These are phyloP conservation scores for Proisotoma minuta DNA, from an alignment of 2,888 invertebrate genomes.

Conservation along the genomic window DNA sequence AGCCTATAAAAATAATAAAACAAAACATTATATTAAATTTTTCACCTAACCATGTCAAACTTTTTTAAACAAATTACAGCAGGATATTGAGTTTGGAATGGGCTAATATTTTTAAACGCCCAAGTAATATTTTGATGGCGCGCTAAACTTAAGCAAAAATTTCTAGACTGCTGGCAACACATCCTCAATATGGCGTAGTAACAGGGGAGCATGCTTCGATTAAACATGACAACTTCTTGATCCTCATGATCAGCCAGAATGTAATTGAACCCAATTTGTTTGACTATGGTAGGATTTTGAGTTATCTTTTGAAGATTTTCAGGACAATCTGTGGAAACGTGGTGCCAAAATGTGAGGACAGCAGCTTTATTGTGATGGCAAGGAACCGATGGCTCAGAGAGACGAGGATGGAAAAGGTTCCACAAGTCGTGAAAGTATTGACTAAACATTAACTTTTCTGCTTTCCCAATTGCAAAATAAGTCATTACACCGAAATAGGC, in stretches of 20 bases:
- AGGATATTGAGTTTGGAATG: slow-evolving; percentile 90
- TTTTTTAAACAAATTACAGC: slow-evolving; percentile 53
- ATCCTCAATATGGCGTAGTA: slow-evolving; percentile 83
- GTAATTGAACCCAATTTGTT: slow-evolving; percentile 94
- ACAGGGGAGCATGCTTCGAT: slow-evolving; percentile 87
- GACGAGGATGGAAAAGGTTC: slow-evolving; percentile 89
- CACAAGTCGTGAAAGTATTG: slow-evolving; percentile 84
- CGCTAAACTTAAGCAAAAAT: slow-evolving; percentile 79
- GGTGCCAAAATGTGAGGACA: slow-evolving; percentile 86
- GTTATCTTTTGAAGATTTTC: slow-evolving; percentile 86
- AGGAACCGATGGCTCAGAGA: slow-evolving; percentile 89
- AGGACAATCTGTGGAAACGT: slow-evolving; percentile 84
- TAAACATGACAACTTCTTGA: slow-evolving; percentile 89
- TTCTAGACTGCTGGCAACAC: slow-evolving; percentile 81
- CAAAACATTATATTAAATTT: slow-evolving; percentile 3
- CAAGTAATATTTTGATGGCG: slow-evolving; percentile 93
- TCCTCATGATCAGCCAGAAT: slow-evolving; percentile 97
- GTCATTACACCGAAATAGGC: slow-evolving; percentile 88
- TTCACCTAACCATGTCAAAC: not conserved
- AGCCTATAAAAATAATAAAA: slow-evolving; percentile 56
- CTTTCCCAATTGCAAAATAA: slow-evolving; percentile 82
- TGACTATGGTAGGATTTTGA: slow-evolving; percentile 78
- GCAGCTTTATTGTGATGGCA: slow-evolving; percentile 95
- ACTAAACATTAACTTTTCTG: slow-evolving; percentile 90
- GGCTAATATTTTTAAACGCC: slow-evolving; percentile 94